Evolutionary conservation across 1,140 invertebrate genomes (phyloP), one percentile per base, ranked within the genome.

Genomic region (Tribolium madens): DNA sequence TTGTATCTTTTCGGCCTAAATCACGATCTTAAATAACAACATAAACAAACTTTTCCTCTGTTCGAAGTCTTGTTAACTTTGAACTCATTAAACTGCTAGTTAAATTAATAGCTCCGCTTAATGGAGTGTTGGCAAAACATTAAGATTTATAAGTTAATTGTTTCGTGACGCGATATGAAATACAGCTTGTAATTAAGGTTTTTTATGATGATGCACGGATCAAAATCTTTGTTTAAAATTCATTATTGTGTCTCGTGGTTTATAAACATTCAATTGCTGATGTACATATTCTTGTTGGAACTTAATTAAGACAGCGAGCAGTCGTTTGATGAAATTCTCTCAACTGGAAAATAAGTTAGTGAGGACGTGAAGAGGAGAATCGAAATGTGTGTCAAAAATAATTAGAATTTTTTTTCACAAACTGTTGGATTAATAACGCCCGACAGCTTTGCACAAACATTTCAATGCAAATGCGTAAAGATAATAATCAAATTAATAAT

Each of bases 21-120:
- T 4, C 36, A 0, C 9, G 52, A 26, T 17, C 17, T 57, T 57
- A 57, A 57, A 18, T 53, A 53, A 53, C 52, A 57, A 57, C 52
- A 57, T 17, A 57, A 57, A 17, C 14, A 57, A 57, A 57, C 52
- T 57, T 57, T 57, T 14, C 52, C 52, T 26, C 17, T 57, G 17
- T 21, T 57, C 4, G 5, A 26, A 26, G 52, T n/a, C 52, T 57
- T 57, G 52, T 57, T 57, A 57, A 57, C 15, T 57, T 57, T 57
- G 52, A 42, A 57, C 52, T 57, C 18, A 57, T 57, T 57, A 57
- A 57, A 57, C 52, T 57, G 52, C 52, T 57, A 57, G 52, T 57
- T 57, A 57, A 57, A 57, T 57, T 57, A 57, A 57, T 57, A 57
- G 52, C 52, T 17, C 13, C 52, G 9, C 17, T 18, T 57, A 57